Percentiles rank a stretch among this genome's conserved stretches.
phyloP scores from a whole-genome alignment of 2,888 invertebrate genomes.

The Magallana nippona region DNA sequence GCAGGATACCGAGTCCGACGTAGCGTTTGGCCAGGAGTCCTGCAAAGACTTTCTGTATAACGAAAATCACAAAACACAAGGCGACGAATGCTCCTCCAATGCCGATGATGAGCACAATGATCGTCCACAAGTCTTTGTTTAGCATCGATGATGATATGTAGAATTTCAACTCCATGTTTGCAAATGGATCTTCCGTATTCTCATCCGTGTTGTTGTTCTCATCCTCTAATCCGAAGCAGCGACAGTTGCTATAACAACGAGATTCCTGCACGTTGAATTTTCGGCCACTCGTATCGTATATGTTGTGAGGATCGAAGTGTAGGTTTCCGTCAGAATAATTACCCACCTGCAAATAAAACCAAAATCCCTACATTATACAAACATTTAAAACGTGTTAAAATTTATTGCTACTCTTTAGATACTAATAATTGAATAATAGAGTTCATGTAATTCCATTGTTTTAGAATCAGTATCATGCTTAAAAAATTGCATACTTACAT shows the following conservation, averaged over 20 bases:
- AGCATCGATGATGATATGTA: constrained; percentile 60
- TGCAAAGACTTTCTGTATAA: constrained; percentile 87
- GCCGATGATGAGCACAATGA: constrained; percentile 91
- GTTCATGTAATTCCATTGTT: not conserved
- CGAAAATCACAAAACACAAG: constrained; percentile 90
- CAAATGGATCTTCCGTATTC: constrained; percentile 39
- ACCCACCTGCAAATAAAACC: constrained; percentile 58
- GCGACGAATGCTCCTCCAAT: constrained; percentile 91
- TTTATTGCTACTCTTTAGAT: too few species aligned
- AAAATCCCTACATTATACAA: too few species aligned
- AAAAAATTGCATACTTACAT: constrained; percentile 53
- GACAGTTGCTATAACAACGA: constrained; percentile 55
- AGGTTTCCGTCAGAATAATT: constrained; percentile 56
- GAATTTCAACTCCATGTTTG: constrained; percentile 54
- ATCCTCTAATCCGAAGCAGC: constrained; percentile 57
- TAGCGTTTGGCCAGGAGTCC: constrained; percentile 67
- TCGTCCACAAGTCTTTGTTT: constrained; percentile 86
- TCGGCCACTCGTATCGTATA: constrained; percentile 36
- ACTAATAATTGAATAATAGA: too few species aligned
- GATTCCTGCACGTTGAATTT: constrained; percentile 24
- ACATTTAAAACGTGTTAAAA: too few species aligned
- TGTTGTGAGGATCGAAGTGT: constrained; percentile 45
- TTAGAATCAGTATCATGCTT: not conserved
- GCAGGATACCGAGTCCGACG: constrained; percentile 78
- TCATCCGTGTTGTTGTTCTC: constrained; percentile 39